phyloP scores from a whole-genome alignment of 2,888 invertebrate species.

The Microctonus brassicae region DNA sequence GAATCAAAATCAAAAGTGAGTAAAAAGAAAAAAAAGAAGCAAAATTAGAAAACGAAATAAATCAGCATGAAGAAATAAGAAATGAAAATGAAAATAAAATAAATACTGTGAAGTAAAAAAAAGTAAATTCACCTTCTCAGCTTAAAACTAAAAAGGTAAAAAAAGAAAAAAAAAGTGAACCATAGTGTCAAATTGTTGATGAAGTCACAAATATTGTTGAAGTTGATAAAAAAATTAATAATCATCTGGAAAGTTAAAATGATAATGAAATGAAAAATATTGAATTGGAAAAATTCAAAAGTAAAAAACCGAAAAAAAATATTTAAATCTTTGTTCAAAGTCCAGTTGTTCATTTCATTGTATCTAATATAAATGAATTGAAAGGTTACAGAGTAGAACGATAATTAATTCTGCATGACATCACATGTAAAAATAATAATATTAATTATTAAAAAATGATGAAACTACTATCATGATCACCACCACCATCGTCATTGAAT shows the following conservation, averaged over 20 bases:
- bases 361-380: slow-evolving; percentile 62
- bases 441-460: background rate
- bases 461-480: no score
- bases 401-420: background rate
- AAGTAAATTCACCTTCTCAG: slow-evolving; percentile 14
- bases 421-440: background rate
- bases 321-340: slow-evolving; percentile 55
- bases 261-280: slow-evolving; percentile 5
- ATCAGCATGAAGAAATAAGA: slow-evolving; percentile 14
- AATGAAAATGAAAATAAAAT: slow-evolving; percentile 20
- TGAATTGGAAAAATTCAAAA: slow-evolving; percentile 22
- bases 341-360: slow-evolving; percentile 56
- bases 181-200: background rate
- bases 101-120: no score
- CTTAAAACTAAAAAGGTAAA: background rate
- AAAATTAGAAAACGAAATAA: slow-evolving; percentile 18
- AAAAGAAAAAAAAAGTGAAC: slow-evolving; percentile 24
- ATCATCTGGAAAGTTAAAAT: background rate
- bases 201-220: slow-evolving; percentile 4
- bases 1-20: background rate
- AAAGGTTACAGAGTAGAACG: slow-evolving; percentile 58
- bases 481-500: background rate
- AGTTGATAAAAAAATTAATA: slow-evolving; percentile 6
- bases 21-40: background rate
- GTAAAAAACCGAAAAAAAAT: slow-evolving; percentile 51